These are phyloP conservation scores for Ctenopoma kingsleyae DNA, from an alignment of 2,797 vertebrate species.

Conservation along the genomic window DNA sequence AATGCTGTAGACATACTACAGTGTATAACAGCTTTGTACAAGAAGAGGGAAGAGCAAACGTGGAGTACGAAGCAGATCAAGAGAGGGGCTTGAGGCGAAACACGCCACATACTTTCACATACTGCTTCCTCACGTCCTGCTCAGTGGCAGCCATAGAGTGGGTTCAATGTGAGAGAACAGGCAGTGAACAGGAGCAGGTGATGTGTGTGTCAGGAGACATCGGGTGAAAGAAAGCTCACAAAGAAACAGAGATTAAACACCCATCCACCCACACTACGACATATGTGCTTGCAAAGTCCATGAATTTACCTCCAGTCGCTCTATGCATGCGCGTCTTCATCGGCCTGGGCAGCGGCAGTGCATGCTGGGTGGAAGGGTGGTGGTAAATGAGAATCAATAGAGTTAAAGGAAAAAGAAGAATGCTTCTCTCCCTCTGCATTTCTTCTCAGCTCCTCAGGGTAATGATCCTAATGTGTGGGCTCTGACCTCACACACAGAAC, in stretches of 20 bases:
- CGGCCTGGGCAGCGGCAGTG: constrained; percentile 30
- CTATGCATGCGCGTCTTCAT: constrained; percentile 4
- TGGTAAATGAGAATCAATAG: constrained; percentile 85
- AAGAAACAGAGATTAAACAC: background rate
- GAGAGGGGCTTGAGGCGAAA: constrained; percentile 59
- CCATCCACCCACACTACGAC: too few species aligned
- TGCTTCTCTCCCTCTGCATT: constrained; percentile 68
- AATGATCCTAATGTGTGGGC: constrained; percentile 67
- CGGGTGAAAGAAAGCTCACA: constrained; percentile 9
- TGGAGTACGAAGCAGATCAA: constrained; percentile 45
- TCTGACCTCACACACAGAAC: constrained; percentile 70
- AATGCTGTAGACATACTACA: constrained; percentile 1
- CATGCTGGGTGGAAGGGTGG: constrained; percentile 50
- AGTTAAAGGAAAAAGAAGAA: constrained; percentile 68
- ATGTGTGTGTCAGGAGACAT: constrained; percentile 17
- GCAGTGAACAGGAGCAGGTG: constrained; percentile 11
- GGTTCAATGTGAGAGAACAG: constrained; percentile 21
- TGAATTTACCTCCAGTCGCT: background rate
- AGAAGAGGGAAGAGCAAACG: constrained; percentile 21
- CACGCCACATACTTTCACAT: constrained; percentile 37
- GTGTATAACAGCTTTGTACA: constrained; percentile 4
- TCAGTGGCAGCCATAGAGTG: constrained; percentile 24
- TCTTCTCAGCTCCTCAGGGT: constrained; percentile 75
- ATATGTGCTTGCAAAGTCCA: constrained; percentile 3
- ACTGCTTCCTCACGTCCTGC: constrained; percentile 45